Percentiles rank a stretch among this genome's conserved stretches.
Conservation (phyloP, 2,113 vertebrate species). For the Ursus arctos region DNA sequence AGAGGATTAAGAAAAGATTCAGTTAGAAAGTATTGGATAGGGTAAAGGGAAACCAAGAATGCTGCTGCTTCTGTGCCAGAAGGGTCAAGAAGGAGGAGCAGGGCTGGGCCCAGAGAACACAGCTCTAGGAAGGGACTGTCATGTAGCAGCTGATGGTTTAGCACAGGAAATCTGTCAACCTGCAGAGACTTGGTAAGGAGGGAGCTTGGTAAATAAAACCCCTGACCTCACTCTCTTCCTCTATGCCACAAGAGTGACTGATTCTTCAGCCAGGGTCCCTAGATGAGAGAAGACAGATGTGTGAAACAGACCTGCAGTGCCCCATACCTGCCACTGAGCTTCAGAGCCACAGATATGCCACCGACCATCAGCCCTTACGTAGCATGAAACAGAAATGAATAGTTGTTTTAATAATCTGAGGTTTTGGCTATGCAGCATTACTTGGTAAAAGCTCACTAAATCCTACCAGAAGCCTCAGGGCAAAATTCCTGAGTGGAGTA, state of each 20-base stretch:
- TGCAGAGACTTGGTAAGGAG: not conserved
- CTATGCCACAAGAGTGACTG: not conserved
- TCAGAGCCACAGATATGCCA: not conserved
- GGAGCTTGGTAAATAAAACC: not conserved
- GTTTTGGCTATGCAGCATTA: not conserved
- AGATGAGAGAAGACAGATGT: not conserved
- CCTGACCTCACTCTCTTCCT: not conserved
- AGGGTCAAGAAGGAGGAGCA: not conserved
- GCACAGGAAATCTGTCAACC: not conserved
- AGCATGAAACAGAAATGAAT: not conserved
- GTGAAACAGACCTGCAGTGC: not conserved
- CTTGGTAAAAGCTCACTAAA: not conserved
- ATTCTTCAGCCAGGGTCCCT: not conserved
- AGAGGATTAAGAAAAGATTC: not conserved
- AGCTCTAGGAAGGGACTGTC: not conserved
- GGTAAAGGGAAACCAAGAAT: not conserved
- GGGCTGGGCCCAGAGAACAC: not conserved
- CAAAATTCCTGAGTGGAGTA: not conserved
- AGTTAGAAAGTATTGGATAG: not conserved
- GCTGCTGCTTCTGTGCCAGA: not conserved
- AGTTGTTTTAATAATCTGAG: not conserved
- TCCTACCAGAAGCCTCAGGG: not conserved
- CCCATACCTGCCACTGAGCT: not conserved
- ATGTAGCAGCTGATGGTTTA: not conserved
- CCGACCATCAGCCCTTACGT: not conserved